A percentile compares a stretch with the other conserved stretches of the same genome.
These are phyloP conservation scores for Chaenodraco wilsoni DNA, from an alignment of 2,797 vertebrate genomes.

Conservation along the genomic window DNA sequence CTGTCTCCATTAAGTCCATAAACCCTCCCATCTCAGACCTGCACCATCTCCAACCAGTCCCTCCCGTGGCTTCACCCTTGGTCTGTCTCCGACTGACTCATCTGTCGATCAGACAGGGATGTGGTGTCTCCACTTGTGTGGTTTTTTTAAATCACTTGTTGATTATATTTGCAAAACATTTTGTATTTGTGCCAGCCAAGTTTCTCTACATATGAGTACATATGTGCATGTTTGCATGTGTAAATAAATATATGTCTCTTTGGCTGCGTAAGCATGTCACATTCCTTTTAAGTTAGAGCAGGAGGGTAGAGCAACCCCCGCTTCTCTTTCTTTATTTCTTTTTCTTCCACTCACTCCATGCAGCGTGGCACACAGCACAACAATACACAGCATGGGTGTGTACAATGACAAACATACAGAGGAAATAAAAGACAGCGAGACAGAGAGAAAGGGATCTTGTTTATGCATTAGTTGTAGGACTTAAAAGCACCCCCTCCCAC, in stretches of 20 bases:
- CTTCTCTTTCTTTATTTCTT: conserved; percentile 12
- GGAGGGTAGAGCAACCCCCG: conserved; percentile 8
- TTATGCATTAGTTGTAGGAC: conserved; percentile 70
- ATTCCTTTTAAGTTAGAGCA: conserved; percentile 47
- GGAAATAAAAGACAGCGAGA: conserved; percentile 55
- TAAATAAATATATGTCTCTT: conserved; percentile 1
- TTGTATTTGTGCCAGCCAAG: not conserved
- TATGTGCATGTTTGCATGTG: conserved; percentile 8
- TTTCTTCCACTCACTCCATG: conserved; percentile 22
- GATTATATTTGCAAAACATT: conserved; percentile 27
- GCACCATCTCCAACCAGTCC: conserved; percentile 20
- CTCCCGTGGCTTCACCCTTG: conserved; percentile 24
- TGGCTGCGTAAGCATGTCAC: conserved; percentile 35
- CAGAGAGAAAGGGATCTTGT: conserved; percentile 49
- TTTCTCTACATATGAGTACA: conserved; percentile 9
- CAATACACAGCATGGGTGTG: conserved; percentile 50
- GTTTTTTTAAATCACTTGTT: not conserved
- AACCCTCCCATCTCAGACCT: conserved; percentile 22
- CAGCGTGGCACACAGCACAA: conserved; percentile 24
- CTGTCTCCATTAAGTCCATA: conserved; percentile 62
- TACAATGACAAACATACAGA: conserved; percentile 46
- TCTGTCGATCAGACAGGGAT: conserved; percentile 43
- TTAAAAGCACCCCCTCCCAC: conserved; percentile 58
- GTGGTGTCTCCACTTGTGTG: conserved; percentile 11
- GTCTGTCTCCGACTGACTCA: conserved; percentile 32